phyloP scores from a whole-genome alignment of 2,797 vertebrate genomes.

The Cirrhinus mrigala region DNA sequence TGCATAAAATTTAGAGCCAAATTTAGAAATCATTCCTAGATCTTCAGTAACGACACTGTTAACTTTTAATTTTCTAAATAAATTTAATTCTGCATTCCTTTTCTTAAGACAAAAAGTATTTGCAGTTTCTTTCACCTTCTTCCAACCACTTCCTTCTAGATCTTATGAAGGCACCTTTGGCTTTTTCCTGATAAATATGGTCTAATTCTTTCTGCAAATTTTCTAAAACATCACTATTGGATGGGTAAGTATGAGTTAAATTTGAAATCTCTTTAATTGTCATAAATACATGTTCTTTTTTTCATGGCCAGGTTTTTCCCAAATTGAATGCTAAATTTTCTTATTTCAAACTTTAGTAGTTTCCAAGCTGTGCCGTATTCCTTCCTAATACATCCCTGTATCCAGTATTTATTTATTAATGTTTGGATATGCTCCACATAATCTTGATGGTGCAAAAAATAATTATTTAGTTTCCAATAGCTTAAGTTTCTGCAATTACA shows the following conservation, averaged over 20 bases:
- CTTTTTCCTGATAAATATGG: neutral
- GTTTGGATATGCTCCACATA: neutral
- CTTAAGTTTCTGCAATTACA: neutral
- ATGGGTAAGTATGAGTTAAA: neutral
- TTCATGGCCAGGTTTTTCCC: neutral
- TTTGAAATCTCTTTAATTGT: neutral
- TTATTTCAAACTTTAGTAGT: neutral
- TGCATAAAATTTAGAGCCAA: too few relatives aligned
- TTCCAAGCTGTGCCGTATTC: neutral
- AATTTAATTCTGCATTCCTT: too few relatives aligned
- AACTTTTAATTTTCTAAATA: too few relatives aligned
- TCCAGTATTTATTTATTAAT: neutral
- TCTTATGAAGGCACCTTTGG: too few relatives aligned
- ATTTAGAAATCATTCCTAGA: too few relatives aligned
- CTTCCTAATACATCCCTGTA: neutral
- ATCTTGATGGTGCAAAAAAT: neutral
- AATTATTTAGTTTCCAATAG: neutral
- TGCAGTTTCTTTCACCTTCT: too few relatives aligned
- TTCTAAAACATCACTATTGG: neutral
- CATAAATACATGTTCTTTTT: neutral
- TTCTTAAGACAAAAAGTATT: too few relatives aligned
- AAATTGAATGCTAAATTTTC: neutral
- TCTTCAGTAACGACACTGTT: too few relatives aligned
- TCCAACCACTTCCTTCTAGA: too few relatives aligned
- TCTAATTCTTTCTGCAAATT: neutral